Conservation (phyloP, 2,113 vertebrate genomes). For the Calidris pugnax region DNA sequence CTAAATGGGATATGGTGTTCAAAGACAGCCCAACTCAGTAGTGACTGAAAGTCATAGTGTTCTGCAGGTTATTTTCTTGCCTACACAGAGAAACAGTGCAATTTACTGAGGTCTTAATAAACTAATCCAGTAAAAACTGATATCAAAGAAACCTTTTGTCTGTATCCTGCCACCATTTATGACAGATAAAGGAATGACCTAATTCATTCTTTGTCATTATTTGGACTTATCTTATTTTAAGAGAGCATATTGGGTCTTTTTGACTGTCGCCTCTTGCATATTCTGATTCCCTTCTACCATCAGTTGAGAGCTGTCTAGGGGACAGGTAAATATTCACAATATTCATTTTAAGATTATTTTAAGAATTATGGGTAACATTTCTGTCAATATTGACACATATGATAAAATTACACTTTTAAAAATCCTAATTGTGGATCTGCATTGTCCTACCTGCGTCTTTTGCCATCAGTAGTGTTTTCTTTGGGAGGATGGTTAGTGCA, state of each 20-base stretch:
- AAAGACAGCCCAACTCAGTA: neutral
- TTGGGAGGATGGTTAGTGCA: neutral
- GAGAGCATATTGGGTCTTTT: neutral
- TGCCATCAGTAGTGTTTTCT: neutral
- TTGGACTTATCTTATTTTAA: neutral
- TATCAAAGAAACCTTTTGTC: neutral
- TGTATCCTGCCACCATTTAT: neutral
- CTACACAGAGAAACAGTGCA: neutral
- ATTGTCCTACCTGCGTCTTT: neutral
- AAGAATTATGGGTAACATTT: neutral
- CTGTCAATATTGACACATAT: neutral
- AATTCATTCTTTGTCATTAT: neutral
- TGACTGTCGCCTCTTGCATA: neutral
- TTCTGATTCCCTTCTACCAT: neutral
- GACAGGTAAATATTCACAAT: neutral
- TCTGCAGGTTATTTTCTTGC: neutral
- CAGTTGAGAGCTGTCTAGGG: neutral
- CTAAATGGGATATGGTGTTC: neutral
- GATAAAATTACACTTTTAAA: neutral
- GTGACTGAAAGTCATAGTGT: neutral
- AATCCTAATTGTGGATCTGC: neutral
- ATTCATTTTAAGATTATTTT: neutral
- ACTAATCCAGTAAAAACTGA: neutral
- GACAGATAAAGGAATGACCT: neutral
- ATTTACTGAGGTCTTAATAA: neutral